Conservation (phyloP, 37 sponge, comb jelly and placozoan species). For the Amphimedon queenslandica region DNA sequence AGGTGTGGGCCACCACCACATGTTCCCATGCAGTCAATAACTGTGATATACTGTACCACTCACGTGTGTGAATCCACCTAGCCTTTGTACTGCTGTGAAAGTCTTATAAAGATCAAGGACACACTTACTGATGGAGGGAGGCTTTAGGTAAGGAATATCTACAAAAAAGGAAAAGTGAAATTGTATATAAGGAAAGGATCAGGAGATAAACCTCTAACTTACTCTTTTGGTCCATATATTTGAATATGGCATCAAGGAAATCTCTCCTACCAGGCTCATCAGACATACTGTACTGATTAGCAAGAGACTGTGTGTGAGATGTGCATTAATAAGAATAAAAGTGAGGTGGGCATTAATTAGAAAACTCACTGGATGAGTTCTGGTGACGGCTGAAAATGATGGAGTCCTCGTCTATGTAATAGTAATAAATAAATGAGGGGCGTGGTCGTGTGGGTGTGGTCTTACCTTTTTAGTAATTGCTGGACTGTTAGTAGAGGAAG, state of each 20-base stretch:
- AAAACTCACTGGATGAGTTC: constrained; percentile 40
- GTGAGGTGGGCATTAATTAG: constrained; percentile 27
- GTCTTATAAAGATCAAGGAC: constrained; percentile 46
- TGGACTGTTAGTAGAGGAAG: too few species aligned
- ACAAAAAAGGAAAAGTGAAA: not conserved
- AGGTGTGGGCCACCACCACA: too few species aligned
- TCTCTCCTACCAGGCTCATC: constrained; percentile 42
- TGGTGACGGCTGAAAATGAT: constrained; percentile 14
- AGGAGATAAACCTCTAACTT: constrained; percentile 1
- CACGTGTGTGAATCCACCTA: constrained; percentile 47
- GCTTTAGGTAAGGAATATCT: constrained; percentile 38
- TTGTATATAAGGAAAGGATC: not conserved
- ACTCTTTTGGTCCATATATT: constrained; percentile 43
- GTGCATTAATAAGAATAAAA: not conserved
- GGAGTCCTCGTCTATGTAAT: constrained; percentile 6
- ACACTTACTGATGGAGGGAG: constrained; percentile 36
- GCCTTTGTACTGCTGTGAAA: constrained; percentile 39
- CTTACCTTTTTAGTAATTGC: too few species aligned
- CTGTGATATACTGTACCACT: not conserved
- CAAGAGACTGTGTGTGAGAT: constrained; percentile 15
- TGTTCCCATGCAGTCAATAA: too few species aligned
- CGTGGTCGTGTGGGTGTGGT: too few species aligned
- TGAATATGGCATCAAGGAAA: constrained; percentile 40
- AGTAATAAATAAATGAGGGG: not conserved
- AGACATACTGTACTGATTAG: constrained; percentile 21